Evolutionary conservation across 2,888 invertebrate genomes (phyloP).

Genomic region (Lamellibrachia satsuma): DNA sequence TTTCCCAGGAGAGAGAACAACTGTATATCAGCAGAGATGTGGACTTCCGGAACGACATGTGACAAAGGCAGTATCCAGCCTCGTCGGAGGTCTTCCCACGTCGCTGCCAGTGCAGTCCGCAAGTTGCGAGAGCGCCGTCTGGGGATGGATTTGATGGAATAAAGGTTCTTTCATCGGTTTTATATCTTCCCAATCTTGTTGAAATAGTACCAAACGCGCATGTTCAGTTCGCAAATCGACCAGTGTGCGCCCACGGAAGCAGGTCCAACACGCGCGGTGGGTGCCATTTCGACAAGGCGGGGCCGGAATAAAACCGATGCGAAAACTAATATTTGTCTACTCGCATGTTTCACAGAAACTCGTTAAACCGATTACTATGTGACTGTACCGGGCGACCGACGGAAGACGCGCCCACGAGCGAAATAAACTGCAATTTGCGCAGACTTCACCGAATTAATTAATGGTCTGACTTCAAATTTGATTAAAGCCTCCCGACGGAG

Average conservation of each 20-base stretch:
- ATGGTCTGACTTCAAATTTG: neutral
- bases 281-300: neutral
- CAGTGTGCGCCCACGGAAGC: neutral
- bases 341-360: neutral
- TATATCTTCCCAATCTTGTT: neutral
- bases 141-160: too few relatives aligned
- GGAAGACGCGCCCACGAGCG: neutral
- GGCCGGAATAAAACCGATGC: neutral
- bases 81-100: neutral
- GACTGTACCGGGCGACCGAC: neutral
- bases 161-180: neutral
- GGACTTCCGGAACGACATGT: neutral
- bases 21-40: neutral
- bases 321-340: neutral
- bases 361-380: neutral
- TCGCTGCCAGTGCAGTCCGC: neutral
- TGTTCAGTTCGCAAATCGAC: neutral
- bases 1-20: neutral
- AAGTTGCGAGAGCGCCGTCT: too few relatives aligned
- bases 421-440: constrained; percentile 3
- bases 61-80: neutral
- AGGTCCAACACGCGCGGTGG: neutral
- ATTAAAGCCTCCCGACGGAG: neutral
- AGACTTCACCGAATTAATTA: neutral
- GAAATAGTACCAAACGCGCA: neutral